A percentile compares a stretch with the other conserved stretches of the same genome.
phyloP scores from a whole-genome alignment of 2,113 vertebrate genomes.

The Turnix velox region DNA sequence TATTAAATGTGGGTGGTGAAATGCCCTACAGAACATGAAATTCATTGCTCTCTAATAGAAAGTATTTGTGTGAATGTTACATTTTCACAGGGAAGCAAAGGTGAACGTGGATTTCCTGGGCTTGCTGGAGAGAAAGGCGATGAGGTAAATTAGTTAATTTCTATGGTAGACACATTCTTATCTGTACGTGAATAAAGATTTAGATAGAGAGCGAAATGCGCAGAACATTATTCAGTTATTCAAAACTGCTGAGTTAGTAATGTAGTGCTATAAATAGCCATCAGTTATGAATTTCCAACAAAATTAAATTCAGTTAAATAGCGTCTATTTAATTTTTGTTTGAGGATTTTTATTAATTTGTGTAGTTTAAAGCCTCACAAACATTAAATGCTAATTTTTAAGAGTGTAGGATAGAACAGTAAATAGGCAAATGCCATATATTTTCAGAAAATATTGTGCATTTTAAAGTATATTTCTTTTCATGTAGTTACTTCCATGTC shows the following conservation, averaged over 20 bases:
- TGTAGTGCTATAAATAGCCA: not conserved
- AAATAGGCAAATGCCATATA: not conserved
- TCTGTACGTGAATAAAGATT: not conserved
- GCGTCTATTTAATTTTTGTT: not conserved
- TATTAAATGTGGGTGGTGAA: not conserved
- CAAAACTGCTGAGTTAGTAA: not conserved
- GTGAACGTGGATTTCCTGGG: conserved; percentile 92
- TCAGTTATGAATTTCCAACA: not conserved
- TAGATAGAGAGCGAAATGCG: not conserved
- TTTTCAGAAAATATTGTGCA: not conserved
- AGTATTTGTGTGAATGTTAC: conserved; percentile 14
- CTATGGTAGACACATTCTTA: not conserved
- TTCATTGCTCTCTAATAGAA: not conserved
- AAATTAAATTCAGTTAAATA: not conserved
- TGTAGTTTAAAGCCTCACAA: not conserved
- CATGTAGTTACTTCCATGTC: not conserved
- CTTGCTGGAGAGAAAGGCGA: conserved; percentile 90
- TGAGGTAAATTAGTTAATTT: conserved; percentile 78
- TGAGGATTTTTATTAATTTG: not conserved
- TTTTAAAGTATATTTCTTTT: not conserved
- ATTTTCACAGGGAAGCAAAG: conserved; percentile 88
- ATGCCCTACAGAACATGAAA: not conserved
- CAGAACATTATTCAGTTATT: not conserved
- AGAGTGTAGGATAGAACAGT: not conserved
- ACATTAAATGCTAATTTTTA: not conserved